These are phyloP conservation scores for Megaptera novaeangliae DNA, from an alignment of 2,113 vertebrate species.

Conservation along the genomic window DNA sequence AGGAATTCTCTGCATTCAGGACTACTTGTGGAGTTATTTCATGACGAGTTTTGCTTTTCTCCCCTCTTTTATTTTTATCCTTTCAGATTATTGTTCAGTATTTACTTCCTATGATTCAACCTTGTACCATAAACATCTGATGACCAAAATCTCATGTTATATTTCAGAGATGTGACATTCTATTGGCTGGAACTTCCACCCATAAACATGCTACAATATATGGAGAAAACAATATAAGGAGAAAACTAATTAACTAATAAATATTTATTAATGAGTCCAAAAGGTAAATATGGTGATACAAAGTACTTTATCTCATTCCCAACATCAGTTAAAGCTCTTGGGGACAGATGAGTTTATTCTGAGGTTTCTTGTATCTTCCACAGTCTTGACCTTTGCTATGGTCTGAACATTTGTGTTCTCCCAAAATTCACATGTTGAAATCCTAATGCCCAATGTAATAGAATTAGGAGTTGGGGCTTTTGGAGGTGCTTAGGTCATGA, in stretches of 20 bases:
- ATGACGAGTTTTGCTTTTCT: neutral
- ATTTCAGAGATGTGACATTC: neutral
- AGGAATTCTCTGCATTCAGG: neutral
- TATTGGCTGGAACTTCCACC: neutral
- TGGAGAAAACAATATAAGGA: neutral
- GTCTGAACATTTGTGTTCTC: neutral
- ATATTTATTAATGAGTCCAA: neutral
- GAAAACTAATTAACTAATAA: neutral
- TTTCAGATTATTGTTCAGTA: neutral
- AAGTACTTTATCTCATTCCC: neutral
- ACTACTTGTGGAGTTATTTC: neutral
- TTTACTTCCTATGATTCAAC: neutral
- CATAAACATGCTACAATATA: neutral
- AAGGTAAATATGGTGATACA: neutral
- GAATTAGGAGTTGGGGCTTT: neutral
- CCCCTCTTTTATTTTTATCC: neutral
- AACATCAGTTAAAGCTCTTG: neutral
- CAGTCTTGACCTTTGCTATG: neutral
- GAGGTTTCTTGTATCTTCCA: neutral
- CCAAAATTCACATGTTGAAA: neutral
- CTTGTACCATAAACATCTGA: neutral
- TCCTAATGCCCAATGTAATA: neutral
- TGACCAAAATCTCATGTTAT: neutral
- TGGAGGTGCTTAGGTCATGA: neutral
- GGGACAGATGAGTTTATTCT: neutral